These are phyloP conservation scores for Acrocera orbiculus DNA, from an alignment of 2,888 invertebrate species.

Conservation along the genomic window DNA sequence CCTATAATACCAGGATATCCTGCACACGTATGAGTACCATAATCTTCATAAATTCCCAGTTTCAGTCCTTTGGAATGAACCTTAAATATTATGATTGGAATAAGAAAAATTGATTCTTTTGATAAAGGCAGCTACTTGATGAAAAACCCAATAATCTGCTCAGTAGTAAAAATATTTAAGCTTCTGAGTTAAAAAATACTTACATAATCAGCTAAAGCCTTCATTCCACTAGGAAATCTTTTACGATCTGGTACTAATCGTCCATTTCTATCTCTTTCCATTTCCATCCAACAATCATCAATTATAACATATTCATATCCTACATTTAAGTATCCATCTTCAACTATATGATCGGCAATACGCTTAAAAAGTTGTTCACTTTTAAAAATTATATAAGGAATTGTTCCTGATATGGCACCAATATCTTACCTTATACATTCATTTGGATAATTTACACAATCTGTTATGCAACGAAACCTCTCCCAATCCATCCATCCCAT, in stretches of 20 bases:
- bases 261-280: conserved; percentile 38
- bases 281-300: conserved; percentile 63
- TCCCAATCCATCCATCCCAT: conserved; percentile 56
- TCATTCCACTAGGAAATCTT: conserved; percentile 58
- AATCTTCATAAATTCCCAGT: conserved; percentile 65
- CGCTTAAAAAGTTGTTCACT: conserved; percentile 45
- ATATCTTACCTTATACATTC: conserved; percentile 42
- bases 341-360: conserved; percentile 42
- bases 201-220: conserved; percentile 53
- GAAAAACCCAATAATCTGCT: too few species aligned
- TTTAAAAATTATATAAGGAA: too few species aligned
- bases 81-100: too few species aligned
- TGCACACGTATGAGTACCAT: conserved; percentile 56
- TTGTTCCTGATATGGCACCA: too few species aligned
- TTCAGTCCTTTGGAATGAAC: conserved; percentile 51
- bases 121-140: too few species aligned
- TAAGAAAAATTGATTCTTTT: too few species aligned
- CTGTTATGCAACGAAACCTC: conserved; percentile 41
- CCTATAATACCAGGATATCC: conserved; percentile 57
- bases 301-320: conserved; percentile 59
- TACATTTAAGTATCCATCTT: conserved; percentile 47
- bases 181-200: conserved; percentile 25
- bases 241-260: conserved; percentile 44
- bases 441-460: conserved; percentile 40
- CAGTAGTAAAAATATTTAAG: too few species aligned